Base-by-base conservation (phyloP, 2,797 vertebrate genomes). In the Hylomyscus alleni region DNA sequence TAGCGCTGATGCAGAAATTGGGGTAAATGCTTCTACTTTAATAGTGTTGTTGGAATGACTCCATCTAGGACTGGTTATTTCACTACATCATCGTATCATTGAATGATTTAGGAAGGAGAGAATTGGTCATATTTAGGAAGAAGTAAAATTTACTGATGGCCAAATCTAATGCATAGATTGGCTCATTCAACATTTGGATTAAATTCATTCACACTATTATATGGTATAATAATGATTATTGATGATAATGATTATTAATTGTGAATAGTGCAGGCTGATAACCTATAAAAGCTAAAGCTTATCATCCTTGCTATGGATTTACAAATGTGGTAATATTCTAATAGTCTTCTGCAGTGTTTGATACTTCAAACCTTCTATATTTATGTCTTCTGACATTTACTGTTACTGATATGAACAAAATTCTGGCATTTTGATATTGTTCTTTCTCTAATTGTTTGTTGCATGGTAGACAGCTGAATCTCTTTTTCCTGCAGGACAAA, bases 351-450 rank as follows among this genome's bases (percentile, higher is more conserved):
- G 67, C 0, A 17, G 3, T 88, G 44, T 60, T 67, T 67, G 11
- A 22, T n/a, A 73, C 34, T 40, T 85, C 31, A 29, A 58, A 1
- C 14, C 7, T 56, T 89, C 0, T 58, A 26, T 40, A 12, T 17
- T 84, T 65, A 69, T 24, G 69, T 81, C 6, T 81, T 94, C 93
- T 81, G 47, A 78, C 7, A 94, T 80, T 69, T 72, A 12, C 20
- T 93, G 81, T 73, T 95, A 87, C 9, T 80, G 19, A 84, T 14
- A 5, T 37, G 22, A 90, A 76, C 11, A 84, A 72, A 75, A 75
- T 88, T 78, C 6, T 80, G 34, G 11, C 31, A 52, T 78, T 88
- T 93, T 93, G 26, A 76, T 92, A 10, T 80, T 81, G 20, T 17
- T 47, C 10, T 5, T 95, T 96, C 40, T 40, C 31, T 34, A 76